Percentiles rank a stretch among this genome's conserved stretches.
These are phyloP conservation scores for Synodontis membranacea DNA, from an alignment of 2,113 vertebrate genomes.

Conservation along the genomic window DNA sequence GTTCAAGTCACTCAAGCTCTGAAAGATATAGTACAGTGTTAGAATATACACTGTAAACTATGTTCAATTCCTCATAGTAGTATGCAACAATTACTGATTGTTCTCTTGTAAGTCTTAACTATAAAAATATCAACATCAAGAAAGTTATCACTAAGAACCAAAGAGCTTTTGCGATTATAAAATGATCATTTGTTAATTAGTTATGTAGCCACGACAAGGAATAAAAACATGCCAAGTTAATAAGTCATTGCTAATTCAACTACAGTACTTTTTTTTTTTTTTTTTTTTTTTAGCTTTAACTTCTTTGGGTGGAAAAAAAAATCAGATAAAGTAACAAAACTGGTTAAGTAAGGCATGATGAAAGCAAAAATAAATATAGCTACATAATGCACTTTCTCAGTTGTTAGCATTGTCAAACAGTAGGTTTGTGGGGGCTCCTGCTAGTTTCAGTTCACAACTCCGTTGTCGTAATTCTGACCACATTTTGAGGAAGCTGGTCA, in stretches of 20 bases:
- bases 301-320: no score
- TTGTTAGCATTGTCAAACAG: background rate
- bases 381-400: background rate
- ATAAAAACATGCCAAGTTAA: background rate
- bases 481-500: slow-evolving; percentile 7
- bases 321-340: background rate
- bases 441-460: slow-evolving; percentile 17
- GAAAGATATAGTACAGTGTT: background rate
- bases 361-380: background rate
- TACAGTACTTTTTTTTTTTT: no score
- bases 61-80: background rate
- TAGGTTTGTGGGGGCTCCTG: background rate
- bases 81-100: background rate
- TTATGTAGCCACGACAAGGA: background rate
- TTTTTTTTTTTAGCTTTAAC: no score
- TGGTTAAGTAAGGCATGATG: background rate
- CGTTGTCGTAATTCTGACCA: background rate
- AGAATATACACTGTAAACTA: background rate
- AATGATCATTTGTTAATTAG: background rate
- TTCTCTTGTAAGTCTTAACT: background rate
- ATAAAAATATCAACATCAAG: no score
- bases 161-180: background rate
- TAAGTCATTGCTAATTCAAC: background rate
- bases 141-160: background rate
- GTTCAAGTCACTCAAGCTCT: background rate